Base-by-base conservation (phyloP, 2,113 vertebrate genomes). In the Tympanuchus pallidicinctus region DNA sequence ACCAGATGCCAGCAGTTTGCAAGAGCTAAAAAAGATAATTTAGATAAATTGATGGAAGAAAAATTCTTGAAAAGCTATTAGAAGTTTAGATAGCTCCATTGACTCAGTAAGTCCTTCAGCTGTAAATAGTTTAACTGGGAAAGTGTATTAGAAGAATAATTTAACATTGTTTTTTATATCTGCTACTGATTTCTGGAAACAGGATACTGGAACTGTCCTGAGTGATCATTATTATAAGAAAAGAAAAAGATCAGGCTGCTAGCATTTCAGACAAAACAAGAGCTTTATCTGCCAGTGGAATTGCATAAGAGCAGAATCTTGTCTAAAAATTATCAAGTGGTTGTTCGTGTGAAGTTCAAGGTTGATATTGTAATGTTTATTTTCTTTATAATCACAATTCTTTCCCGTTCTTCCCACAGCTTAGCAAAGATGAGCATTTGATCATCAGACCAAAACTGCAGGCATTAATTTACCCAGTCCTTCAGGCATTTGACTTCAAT, bases 401-500 rank as follows among this genome's bases (percentile, higher is more conserved):
- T 24, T 2, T 6, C 19, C 76, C 5, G 1, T 90, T 88, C 88
- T 83, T 57, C 38, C 12, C 89, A 16, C 97, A 99, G 99, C 96
- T 99, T 32, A 94, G 94, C 89, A 97, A 97, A 50, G 98, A 99
- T 2, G 84, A 94, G 76, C 82, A 67, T 18, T 34, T 98, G 66
- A 60, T 90, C 4, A 79, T 95, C 75, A 98, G 96, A 82, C 98
- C 98, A 13, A 99, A 99, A 86, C 92, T 98, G 40, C 99, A 99
- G 97, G 98, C 99, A 50, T 87, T 99, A 86, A 98, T 99, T 84
- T 99, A 99, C 59, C 99, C 99, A 0, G 99, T 98, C 43, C 98
- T 99, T 50, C 99, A 99, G 95, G 98, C 98, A 0, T 97, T 99
- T 12, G 99, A 99, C 96, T 99, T 99, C 96, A 97, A 99, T 92